These are phyloP conservation scores for Monopterus albus DNA, from an alignment of 2,113 vertebrate species.

Conservation along the genomic window DNA sequence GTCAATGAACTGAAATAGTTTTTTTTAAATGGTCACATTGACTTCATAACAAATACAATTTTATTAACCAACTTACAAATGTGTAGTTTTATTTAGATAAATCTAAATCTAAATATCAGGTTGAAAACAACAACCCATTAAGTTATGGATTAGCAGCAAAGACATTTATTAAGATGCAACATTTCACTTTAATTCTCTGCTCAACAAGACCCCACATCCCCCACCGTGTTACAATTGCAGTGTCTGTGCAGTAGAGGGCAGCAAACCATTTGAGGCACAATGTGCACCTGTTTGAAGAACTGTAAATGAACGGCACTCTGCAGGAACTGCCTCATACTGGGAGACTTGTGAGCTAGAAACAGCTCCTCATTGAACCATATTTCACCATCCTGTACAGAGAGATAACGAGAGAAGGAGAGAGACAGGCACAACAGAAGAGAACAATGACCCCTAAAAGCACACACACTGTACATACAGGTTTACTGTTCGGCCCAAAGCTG, in stretches of 20 bases:
- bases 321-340: conserved; percentile 85
- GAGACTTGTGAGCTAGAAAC: conserved; percentile 86
- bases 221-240: neutral
- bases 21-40: neutral
- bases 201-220: too few relatives aligned
- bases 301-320: conserved; percentile 87
- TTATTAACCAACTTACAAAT: neutral
- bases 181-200: neutral
- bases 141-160: neutral
- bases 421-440: neutral
- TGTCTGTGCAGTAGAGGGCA: conserved; percentile 47
- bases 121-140: neutral
- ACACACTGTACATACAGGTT: neutral
- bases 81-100: neutral
- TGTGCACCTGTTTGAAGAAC: conserved; percentile 89
- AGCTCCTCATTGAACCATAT: conserved; percentile 83
- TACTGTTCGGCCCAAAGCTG: neutral
- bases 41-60: neutral
- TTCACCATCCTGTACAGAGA: conserved; percentile 77
- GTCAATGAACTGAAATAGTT: conserved; percentile 90
- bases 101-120: neutral
- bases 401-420: neutral
- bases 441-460: neutral
- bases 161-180: too few relatives aligned
- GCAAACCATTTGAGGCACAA: neutral